Evolutionary conservation across 2,797 vertebrate genomes (phyloP).

Genomic region (Champsocephalus gunnari): DNA sequence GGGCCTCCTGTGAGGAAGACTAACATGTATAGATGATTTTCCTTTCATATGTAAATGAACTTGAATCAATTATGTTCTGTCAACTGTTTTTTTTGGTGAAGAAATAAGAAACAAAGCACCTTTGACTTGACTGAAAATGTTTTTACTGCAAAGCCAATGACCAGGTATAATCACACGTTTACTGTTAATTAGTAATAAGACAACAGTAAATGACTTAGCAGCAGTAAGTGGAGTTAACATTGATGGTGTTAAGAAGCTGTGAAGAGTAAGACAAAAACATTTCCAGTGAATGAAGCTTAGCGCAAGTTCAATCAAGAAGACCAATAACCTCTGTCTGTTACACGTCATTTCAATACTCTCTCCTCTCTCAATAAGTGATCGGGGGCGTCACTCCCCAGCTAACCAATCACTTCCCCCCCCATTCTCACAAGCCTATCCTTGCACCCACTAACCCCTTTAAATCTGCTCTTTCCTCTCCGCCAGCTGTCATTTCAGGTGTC

Average conservation of each 20-base stretch:
- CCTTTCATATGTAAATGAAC: background rate
- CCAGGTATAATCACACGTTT: background rate
- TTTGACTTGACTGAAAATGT: background rate
- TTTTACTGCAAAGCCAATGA: background rate
- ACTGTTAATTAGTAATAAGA: background rate
- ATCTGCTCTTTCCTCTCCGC: too few species aligned
- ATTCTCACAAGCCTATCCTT: too few species aligned
- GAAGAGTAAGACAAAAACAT: background rate
- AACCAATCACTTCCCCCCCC: too few species aligned
- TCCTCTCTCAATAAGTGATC: too few species aligned
- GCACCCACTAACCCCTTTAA: too few species aligned
- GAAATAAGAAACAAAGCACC: slow-evolving; percentile 7
- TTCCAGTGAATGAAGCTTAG: background rate
- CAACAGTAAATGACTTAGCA: background rate
- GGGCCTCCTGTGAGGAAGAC: background rate
- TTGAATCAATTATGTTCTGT: background rate
- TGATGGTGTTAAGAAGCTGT: background rate
- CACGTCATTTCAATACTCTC: too few species aligned
- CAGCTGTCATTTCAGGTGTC: too few species aligned
- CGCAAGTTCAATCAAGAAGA: too few species aligned
- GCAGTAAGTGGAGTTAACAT: background rate
- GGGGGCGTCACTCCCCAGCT: too few species aligned
- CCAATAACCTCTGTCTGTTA: too few species aligned
- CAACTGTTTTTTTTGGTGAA: background rate
- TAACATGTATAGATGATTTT: background rate